Conservation (phyloP, 2,888 invertebrate species). For the Apotomis turbidana region DNA sequence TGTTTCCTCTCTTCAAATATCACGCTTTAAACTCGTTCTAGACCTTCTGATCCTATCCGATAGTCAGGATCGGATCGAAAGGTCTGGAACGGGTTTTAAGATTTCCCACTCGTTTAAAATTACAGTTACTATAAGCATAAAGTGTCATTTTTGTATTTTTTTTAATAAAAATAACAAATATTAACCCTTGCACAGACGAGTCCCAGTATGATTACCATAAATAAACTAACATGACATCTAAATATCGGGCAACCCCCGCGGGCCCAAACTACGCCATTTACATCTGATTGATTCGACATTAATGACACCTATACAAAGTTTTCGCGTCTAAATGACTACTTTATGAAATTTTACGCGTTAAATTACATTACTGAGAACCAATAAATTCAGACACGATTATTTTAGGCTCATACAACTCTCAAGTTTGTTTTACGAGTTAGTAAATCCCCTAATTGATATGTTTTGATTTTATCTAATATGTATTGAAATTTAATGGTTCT, state of each 20-base stretch:
- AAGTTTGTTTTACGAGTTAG: constrained; percentile 65
- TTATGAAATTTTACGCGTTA: constrained; percentile 73
- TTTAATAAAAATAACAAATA: background rate
- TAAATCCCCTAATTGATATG: constrained; percentile 50
- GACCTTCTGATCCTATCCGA: no score
- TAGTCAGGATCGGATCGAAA: no score
- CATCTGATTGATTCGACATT: constrained; percentile 75
- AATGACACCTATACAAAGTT: constrained; percentile 73
- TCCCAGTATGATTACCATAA: constrained; percentile 65
- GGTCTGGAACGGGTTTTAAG: no score
- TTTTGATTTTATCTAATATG: constrained; percentile 53
- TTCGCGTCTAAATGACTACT: constrained; percentile 64
- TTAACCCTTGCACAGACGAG: constrained; percentile 24
- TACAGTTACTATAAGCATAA: no score
- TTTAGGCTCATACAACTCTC: constrained; percentile 58
- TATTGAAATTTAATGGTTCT: constrained; percentile 4
- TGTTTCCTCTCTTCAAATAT: no score
- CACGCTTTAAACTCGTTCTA: no score
- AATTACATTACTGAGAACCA: constrained; percentile 59
- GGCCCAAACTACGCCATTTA: constrained; percentile 60
- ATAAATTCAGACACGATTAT: constrained; percentile 74
- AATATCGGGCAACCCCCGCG: constrained; percentile 50
- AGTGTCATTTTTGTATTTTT: no score
- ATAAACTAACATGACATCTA: constrained; percentile 60
- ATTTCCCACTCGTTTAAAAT: no score